Conservation (phyloP, 2,888 invertebrate species). For the Phortica okadai region DNA sequence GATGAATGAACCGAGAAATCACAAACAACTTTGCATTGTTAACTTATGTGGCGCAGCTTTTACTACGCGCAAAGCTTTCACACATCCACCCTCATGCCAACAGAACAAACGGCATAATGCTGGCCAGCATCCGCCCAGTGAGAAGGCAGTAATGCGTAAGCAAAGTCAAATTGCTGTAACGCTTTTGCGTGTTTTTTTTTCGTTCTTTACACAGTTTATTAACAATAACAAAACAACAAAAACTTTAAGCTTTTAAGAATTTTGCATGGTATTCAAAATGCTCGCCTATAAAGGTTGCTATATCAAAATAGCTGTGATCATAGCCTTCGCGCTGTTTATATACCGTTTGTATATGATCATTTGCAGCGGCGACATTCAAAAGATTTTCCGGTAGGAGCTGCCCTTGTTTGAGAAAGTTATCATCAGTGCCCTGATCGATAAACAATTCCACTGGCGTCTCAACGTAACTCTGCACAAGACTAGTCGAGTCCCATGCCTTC, state of each 20-base stretch:
- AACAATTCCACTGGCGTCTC: slow-evolving; percentile 90
- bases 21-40: slow-evolving; percentile 61
- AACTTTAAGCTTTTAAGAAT: slow-evolving; percentile 78
- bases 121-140: background rate
- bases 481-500: slow-evolving; percentile 93
- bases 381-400: slow-evolving; percentile 92
- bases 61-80: slow-evolving; percentile 29
- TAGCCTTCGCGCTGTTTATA: slow-evolving; percentile 89
- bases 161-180: slow-evolving; percentile 7
- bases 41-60: slow-evolving; percentile 31
- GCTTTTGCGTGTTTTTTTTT: background rate
- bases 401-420: slow-evolving; percentile 85
- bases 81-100: background rate
- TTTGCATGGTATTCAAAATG: slow-evolving; percentile 94
- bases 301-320: slow-evolving; percentile 96
- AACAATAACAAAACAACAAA: background rate
- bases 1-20: slow-evolving; percentile 66
- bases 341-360: slow-evolving; percentile 83
- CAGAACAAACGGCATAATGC: background rate
- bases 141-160: background rate
- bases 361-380: slow-evolving; percentile 75
- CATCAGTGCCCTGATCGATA: slow-evolving; percentile 91
- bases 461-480: slow-evolving; percentile 87
- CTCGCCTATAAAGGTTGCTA: slow-evolving; percentile 93
- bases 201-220: background rate